These are phyloP conservation scores for Polydrusus cervinus DNA, from an alignment of 2,888 invertebrate species.

Conservation along the genomic window DNA sequence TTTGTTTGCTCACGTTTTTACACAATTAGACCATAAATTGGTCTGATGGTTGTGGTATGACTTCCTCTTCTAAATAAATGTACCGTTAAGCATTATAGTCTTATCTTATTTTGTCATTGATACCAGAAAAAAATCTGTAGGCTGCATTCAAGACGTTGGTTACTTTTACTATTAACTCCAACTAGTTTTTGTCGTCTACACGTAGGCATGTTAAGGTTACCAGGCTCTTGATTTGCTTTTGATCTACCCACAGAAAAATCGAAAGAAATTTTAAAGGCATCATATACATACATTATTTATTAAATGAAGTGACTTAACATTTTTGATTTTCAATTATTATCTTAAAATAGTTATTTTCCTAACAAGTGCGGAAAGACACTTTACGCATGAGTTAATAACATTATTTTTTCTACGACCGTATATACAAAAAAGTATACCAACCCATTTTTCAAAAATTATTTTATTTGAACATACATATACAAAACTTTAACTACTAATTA, in stretches of 20 bases:
- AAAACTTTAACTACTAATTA: no score
- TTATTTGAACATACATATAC: no score
- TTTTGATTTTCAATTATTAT: background rate
- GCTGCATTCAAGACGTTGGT: constrained; percentile 23
- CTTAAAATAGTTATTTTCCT: no score
- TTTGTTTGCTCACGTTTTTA: constrained; percentile 37
- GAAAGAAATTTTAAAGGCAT: background rate
- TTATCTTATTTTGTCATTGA: constrained; percentile 44
- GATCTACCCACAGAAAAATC: background rate
- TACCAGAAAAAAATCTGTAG: constrained; percentile 33
- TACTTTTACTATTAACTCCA: constrained; percentile 33
- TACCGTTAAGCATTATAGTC: constrained; percentile 37
- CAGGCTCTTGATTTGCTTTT: background rate
- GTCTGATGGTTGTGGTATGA: constrained; percentile 8
- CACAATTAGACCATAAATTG: constrained; percentile 42
- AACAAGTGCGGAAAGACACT: no score
- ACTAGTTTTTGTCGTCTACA: constrained; percentile 5
- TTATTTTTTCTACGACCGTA: no score
- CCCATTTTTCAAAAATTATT: no score
- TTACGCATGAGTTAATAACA: no score
- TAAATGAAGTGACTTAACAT: background rate
- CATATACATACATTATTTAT: background rate
- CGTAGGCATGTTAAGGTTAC: constrained; percentile 15
- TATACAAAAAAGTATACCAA: no score
- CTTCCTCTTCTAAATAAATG: constrained; percentile 35